Conservation (phyloP, 2,113 vertebrate genomes). For the Leucopternis melanops region DNA sequence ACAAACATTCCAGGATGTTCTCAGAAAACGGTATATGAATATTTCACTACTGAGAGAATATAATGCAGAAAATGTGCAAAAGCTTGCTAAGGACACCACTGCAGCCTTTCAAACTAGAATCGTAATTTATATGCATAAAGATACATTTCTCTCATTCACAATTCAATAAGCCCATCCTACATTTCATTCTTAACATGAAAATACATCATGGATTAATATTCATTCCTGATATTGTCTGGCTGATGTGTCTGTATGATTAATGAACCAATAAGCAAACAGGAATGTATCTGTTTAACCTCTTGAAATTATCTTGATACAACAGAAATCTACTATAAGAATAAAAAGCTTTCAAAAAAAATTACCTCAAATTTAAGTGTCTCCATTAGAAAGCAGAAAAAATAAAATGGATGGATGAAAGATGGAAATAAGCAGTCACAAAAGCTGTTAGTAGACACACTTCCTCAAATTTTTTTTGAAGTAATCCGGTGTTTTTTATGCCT, state of each 20-base stretch:
- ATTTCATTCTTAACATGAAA: not conserved
- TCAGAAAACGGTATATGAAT: not conserved
- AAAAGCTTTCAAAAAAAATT: slow-evolving; percentile 60
- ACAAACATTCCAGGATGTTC: not conserved
- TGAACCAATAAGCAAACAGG: not conserved
- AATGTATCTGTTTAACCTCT: not conserved
- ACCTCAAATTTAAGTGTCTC: slow-evolving; percentile 84
- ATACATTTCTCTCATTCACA: not conserved
- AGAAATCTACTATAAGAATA: not conserved
- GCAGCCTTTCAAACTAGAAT: not conserved
- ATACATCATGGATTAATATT: not conserved
- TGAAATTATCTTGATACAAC: slow-evolving; percentile 9
- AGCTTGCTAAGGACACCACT: not conserved
- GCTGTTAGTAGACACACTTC: not conserved
- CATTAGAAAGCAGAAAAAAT: slow-evolving; percentile 73
- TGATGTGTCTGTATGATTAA: not conserved
- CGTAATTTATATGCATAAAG: not conserved
- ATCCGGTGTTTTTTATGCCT: not conserved
- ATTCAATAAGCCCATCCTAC: not conserved
- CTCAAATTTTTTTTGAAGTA: slow-evolving; percentile 3
- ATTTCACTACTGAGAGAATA: not conserved
- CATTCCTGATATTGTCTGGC: not conserved
- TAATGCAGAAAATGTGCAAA: not conserved
- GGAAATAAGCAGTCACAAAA: slow-evolving; percentile 58
- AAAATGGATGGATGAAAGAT: slow-evolving; percentile 69